phyloP scores from a whole-genome alignment of 2,888 invertebrate species.

The Pasiphila rectangulata region DNA sequence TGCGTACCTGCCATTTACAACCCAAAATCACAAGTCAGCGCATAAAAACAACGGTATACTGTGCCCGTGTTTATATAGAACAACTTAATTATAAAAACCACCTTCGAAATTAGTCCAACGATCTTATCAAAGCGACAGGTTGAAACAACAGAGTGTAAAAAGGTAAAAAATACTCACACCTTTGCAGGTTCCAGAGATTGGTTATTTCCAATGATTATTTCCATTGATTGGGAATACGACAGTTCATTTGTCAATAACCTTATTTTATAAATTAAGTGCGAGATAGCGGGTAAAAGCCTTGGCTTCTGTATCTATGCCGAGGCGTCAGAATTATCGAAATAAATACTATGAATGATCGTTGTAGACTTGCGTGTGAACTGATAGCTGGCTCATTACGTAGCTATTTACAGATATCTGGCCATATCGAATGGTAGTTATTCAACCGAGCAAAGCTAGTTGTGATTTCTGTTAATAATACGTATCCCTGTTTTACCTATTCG shows the following conservation, averaged over 20 bases:
- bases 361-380: conserved; percentile 46
- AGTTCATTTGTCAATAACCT: conserved; percentile 64
- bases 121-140: conserved; percentile 55
- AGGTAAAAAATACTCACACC: conserved; percentile 49
- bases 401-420: conserved; percentile 35
- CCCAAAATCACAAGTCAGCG: conserved; percentile 32
- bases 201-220: conserved; percentile 28
- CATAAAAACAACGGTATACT: conserved; percentile 33
- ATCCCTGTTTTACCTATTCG: too few species aligned
- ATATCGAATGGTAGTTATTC: neutral
- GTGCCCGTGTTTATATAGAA: conserved; percentile 41
- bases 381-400: conserved; percentile 46
- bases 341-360: conserved; percentile 74
- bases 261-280: conserved; percentile 57
- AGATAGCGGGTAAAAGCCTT: conserved; percentile 73
- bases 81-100: conserved; percentile 52
- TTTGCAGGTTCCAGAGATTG: conserved; percentile 31
- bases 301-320: conserved; percentile 65
- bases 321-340: conserved; percentile 74
- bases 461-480: too few species aligned
- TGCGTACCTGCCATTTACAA: conserved; percentile 23
- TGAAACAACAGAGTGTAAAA: conserved; percentile 42
- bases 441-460: neutral
- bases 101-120: conserved; percentile 42
- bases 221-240: conserved; percentile 44